Conservation (phyloP, 1,140 invertebrate species). For the Drosophila neocordata region DNA sequence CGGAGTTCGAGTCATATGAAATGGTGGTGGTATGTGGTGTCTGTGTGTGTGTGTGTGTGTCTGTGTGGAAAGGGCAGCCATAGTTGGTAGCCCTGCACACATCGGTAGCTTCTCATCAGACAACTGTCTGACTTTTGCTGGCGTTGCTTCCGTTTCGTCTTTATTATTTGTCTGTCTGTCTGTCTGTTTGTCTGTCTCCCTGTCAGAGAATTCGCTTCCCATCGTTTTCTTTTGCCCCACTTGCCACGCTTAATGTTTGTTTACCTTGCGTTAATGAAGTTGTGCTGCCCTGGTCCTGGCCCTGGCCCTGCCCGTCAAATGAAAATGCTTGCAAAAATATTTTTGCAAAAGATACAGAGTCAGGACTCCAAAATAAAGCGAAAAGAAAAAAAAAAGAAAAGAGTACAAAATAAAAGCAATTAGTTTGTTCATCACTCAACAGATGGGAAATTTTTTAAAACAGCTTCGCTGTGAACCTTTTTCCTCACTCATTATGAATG, state of each 20-base stretch:
- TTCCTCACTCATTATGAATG: constrained; percentile 54
- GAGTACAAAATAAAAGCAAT: constrained; percentile 79
- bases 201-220: background rate
- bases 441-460: constrained; percentile 74
- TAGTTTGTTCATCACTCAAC: constrained; percentile 82
- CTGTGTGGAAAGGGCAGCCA: constrained; percentile 24
- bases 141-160: constrained; percentile 72
- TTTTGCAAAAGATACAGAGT: constrained; percentile 49
- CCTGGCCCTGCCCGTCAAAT: constrained; percentile 34
- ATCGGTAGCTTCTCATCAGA: constrained; percentile 53
- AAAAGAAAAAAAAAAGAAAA: constrained; percentile 9
- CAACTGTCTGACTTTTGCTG: constrained; percentile 24
- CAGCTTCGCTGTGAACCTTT: constrained; percentile 19
- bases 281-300: constrained; percentile 51
- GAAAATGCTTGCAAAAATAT: constrained; percentile 52
- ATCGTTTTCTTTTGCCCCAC: background rate
- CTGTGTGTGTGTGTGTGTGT: background rate
- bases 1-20: constrained; percentile 27
- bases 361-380: background rate
- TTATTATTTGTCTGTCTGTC: constrained; percentile 77
- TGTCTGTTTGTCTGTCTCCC: constrained; percentile 36
- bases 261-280: constrained; percentile 82
- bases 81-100: constrained; percentile 15
- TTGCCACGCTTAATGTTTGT: constrained; percentile 72
- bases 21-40: background rate